These are phyloP conservation scores for Rhopalosiphum nymphaeae DNA, from an alignment of 2,888 invertebrate genomes.

Conservation along the genomic window DNA sequence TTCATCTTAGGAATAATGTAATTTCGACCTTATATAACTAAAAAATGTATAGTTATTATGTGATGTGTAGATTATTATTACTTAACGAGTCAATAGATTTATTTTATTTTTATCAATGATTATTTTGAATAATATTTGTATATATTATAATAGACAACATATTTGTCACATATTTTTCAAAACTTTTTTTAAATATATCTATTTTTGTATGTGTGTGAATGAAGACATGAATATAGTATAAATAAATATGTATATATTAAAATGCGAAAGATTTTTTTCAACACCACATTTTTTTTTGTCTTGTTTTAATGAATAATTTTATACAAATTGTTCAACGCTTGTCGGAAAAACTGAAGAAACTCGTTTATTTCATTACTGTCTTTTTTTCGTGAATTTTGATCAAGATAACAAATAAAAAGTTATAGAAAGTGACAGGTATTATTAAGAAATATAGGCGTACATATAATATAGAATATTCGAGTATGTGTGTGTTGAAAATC, in stretches of 20 bases:
- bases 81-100: neutral
- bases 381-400: neutral
- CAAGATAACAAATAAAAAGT: neutral
- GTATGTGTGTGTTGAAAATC: neutral
- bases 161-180: neutral
- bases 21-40: neutral
- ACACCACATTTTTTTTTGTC: neutral
- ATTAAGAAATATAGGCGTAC: neutral
- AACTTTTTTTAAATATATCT: neutral
- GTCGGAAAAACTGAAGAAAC: neutral
- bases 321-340: neutral
- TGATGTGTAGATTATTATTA: neutral
- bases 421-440: neutral
- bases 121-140: neutral
- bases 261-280: neutral
- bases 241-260: neutral
- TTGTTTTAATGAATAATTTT: constrained; percentile 11
- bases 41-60: neutral
- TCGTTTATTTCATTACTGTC: neutral
- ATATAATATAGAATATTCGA: neutral
- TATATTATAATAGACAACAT: neutral
- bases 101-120: neutral
- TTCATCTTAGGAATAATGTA: neutral
- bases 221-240: neutral
- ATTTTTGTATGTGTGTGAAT: neutral